phyloP scores from a whole-genome alignment of 2,797 vertebrate species.

The Dendrocincla tyrannina region DNA sequence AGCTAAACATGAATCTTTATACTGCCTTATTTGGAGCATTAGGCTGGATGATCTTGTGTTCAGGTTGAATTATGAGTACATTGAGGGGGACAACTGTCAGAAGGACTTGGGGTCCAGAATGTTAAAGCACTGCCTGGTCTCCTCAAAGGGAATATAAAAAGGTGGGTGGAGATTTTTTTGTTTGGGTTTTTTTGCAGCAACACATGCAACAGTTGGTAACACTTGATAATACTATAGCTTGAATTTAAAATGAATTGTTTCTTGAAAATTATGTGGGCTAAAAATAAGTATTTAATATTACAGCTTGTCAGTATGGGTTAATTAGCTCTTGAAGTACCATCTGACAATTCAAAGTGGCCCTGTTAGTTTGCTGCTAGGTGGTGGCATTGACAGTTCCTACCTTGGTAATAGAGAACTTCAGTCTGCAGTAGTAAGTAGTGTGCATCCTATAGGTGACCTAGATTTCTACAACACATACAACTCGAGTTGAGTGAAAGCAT shows the following conservation, averaged over 20 bases:
- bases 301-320: background rate
- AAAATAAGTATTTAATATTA: background rate
- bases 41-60: background rate
- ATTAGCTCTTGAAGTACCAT: background rate
- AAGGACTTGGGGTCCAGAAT: background rate
- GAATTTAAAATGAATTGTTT: background rate
- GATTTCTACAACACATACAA: background rate
- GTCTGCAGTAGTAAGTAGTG: background rate
- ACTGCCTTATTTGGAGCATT: background rate
- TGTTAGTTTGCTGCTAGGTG: background rate
- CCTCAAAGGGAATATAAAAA: background rate
- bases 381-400: background rate
- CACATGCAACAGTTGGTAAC: background rate
- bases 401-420: background rate
- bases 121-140: background rate
- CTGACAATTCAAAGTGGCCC: background rate
- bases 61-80: background rate
- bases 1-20: background rate
- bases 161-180: fast-evolving
- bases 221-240: fast-evolving
- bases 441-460: background rate
- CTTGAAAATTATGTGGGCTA: background rate
- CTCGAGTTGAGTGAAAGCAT: background rate
- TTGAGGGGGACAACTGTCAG: background rate
- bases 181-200: background rate